Base-by-base conservation (phyloP, 1,140 invertebrate genomes). In the Trichoplusia ni region DNA sequence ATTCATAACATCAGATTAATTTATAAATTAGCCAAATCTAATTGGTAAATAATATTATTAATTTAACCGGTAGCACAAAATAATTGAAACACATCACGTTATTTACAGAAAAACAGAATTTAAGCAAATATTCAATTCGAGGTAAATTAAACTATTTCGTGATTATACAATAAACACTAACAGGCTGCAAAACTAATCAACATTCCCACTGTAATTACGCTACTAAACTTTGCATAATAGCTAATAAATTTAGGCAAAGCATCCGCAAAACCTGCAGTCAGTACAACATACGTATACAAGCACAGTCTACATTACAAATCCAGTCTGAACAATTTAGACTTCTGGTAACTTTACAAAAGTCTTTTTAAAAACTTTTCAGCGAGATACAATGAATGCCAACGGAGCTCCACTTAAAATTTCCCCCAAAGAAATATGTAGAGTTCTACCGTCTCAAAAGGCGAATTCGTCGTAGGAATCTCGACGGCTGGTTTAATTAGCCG, bases 401-500 rank as follows among this genome's bases (percentile, higher is more conserved):
- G 44, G 63, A 64, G 69, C 69, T 79, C 77, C 67, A 77, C 61
- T 79, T 79, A 79, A 80, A 79, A 81, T 76, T 76, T 79, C 65
- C 73, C 62, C 64, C 44, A 72, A 79, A 78, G 75, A 87, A 87
- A 80, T 81, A 75, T 75, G 78, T 79, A 80, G 81, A 76, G 73
- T 70, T 70, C 69, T 68, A 53, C 66, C 74, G 69, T 73, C 73
- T 73, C 67, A 59, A 42, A 70, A 75, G 70, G 79, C 67, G 71
- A 70, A 79, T 81, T 81, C 75, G 77, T 77, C 64, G 67, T 68
- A 54, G 79, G 82, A 88, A 84, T 86, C 79, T 82, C 75, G 70
- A 71, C 74, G 73, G 73, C 68, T 68, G 73, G 76, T 86, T 84
- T 88, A 88, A 88, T 88, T 86, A 86, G 81, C 73, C 73, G 62